Percentiles rank a stretch among this genome's conserved stretches.
These are phyloP conservation scores for Salpingus planirostris DNA, from an alignment of 2,888 invertebrate species.

Conservation along the genomic window DNA sequence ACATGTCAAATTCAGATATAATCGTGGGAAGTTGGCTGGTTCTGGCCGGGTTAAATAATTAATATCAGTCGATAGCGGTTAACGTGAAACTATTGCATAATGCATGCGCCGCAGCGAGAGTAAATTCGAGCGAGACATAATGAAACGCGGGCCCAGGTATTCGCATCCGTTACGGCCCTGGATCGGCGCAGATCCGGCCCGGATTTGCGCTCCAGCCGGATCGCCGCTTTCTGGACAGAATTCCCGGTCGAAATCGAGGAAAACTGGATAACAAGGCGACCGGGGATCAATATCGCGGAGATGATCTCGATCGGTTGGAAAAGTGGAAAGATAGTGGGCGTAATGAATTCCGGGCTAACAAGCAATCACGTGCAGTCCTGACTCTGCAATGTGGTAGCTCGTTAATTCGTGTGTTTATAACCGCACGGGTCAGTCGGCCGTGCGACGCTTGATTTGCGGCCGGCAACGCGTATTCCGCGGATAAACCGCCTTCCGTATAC, in stretches of 20 bases:
- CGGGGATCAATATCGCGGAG: too few relatives aligned
- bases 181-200: conserved; percentile 24
- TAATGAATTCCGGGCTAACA: too few relatives aligned
- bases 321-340: too few relatives aligned
- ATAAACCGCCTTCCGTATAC: conserved; percentile 30
- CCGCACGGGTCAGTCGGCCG: conserved; percentile 13
- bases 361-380: conserved; percentile 13
- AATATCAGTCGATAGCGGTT: conserved; percentile 22
- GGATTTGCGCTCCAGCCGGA: conserved; percentile 21
- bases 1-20: conserved; percentile 22
- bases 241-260: too few relatives aligned
- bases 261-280: too few relatives aligned
- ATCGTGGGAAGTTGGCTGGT: conserved; percentile 17
- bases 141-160: conserved; percentile 23
- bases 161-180: conserved; percentile 19
- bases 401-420: conserved; percentile 23
- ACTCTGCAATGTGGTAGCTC: conserved; percentile 20
- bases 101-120: conserved; percentile 21
- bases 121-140: conserved; percentile 21
- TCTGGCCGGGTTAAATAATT: conserved; percentile 22
- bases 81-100: conserved; percentile 20
- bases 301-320: too few relatives aligned
- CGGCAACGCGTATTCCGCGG: conserved; percentile 24
- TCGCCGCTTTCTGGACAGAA: conserved; percentile 19
- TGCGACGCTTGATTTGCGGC: conserved; percentile 30